Evolutionary conservation across 2,888 invertebrate genomes (phyloP).

Genomic region (Prosopocoilus inquinatus): DNA sequence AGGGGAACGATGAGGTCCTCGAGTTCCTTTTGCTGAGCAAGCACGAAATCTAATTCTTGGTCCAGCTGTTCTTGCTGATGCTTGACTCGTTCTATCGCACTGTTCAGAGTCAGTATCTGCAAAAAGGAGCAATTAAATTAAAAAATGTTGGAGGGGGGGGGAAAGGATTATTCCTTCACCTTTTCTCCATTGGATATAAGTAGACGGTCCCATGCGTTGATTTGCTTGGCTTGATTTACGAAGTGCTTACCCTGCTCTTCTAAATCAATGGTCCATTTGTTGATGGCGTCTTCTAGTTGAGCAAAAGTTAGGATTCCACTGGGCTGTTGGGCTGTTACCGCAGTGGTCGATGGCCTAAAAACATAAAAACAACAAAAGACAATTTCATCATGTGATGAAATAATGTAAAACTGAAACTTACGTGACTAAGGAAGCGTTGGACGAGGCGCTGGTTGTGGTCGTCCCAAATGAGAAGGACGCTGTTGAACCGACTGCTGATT

Average conservation of each 20-base stretch:
- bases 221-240: constrained; percentile 89
- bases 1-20: constrained; percentile 83
- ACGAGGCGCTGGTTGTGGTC: not conserved
- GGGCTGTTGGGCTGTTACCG: constrained; percentile 43
- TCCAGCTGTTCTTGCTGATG: constrained; percentile 86
- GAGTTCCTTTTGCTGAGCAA: constrained; percentile 88
- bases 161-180: constrained; percentile 48
- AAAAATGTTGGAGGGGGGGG: too few relatives aligned
- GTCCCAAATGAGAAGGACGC: constrained; percentile 3
- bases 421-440: not conserved
- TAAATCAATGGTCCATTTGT: constrained; percentile 90
- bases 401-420: not conserved
- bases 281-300: constrained; percentile 86
- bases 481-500: constrained; percentile 6
- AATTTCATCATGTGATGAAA: too few relatives aligned
- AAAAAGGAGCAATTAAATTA: constrained; percentile 22
- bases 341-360: constrained; percentile 27
- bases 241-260: constrained; percentile 92
- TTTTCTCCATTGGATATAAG: constrained; percentile 90
- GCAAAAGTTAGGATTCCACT: constrained; percentile 69
- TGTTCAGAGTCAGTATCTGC: constrained; percentile 80
- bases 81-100: constrained; percentile 84
- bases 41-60: constrained; percentile 89
- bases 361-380: too few relatives aligned
- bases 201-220: constrained; percentile 93